Conservation (phyloP, 2,888 invertebrate species). For the Dicranocentrus wangi region DNA sequence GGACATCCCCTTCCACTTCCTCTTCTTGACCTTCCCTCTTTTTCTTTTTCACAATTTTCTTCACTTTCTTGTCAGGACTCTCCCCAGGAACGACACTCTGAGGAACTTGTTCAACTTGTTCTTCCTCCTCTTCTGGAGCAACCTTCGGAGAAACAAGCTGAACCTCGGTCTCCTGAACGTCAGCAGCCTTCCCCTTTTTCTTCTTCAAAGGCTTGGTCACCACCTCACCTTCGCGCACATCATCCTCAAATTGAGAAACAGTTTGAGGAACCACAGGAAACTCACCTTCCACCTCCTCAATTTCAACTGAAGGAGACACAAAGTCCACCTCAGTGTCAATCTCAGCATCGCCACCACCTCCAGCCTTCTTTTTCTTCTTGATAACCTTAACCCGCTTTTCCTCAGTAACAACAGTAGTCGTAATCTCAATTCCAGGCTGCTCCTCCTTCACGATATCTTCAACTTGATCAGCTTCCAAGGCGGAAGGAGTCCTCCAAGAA, state of each 20-base stretch:
- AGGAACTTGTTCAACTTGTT: not conserved
- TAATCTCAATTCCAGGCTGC: too few species aligned
- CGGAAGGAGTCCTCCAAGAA: not conserved
- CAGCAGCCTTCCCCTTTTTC: too few species aligned
- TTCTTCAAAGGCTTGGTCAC: too few species aligned
- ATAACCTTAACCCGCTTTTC: not conserved
- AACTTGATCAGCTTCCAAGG: too few species aligned
- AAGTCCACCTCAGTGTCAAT: too few species aligned
- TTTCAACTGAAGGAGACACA: not conserved
- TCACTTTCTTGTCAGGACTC: not conserved
- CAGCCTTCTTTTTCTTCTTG: slow-evolving; percentile 4
- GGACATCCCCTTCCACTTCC: not conserved
- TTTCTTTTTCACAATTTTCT: slow-evolving; percentile 10
- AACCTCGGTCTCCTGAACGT: not conserved
- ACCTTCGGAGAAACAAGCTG: slow-evolving; percentile 13
- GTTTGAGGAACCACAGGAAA: too few species aligned
- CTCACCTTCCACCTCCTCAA: slow-evolving; percentile 8
- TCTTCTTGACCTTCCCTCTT: not conserved
- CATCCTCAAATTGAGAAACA: too few species aligned
- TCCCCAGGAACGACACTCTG: not conserved
- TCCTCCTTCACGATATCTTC: too few species aligned
- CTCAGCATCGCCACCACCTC: not conserved
- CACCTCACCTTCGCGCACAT: too few species aligned
- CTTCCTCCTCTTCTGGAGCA: slow-evolving; percentile 4
- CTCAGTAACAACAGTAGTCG: too few species aligned